These are phyloP conservation scores for Atta colombica DNA, from an alignment of 1,140 invertebrate genomes.

Conservation along the genomic window DNA sequence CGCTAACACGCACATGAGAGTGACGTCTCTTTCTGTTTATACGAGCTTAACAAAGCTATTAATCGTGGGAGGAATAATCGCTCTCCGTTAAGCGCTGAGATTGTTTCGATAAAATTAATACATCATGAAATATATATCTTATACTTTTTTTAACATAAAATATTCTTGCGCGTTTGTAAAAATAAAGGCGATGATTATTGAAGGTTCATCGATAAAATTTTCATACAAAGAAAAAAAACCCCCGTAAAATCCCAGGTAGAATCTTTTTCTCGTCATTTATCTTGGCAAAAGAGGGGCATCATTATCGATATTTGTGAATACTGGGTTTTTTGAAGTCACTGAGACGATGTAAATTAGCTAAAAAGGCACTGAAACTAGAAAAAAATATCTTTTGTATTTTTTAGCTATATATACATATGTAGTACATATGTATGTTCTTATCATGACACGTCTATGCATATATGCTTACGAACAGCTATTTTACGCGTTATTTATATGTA, in stretches of 20 bases:
- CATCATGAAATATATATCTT: neutral
- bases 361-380: neutral
- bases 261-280: neutral
- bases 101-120: slow-evolving; percentile 17
- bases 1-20: slow-evolving; percentile 6
- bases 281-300: neutral
- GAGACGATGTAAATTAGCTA: slow-evolving; percentile 1
- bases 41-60: slow-evolving; percentile 69
- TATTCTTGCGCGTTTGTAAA: neutral
- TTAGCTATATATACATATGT: slow-evolving; percentile 11
- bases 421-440: slow-evolving; percentile 52
- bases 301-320: slow-evolving; percentile 18
- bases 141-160: neutral
- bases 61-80: slow-evolving; percentile 64
- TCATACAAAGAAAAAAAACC: neutral
- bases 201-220: neutral
- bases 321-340: slow-evolving; percentile 10
- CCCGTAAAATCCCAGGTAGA: neutral
- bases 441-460: slow-evolving; percentile 22
- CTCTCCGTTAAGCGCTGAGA: slow-evolving; percentile 32
- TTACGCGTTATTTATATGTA: slow-evolving; percentile 54
- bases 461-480: neutral
- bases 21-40: slow-evolving; percentile 64
- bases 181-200: neutral
- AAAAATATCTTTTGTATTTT: slow-evolving; percentile 13